phyloP scores from a whole-genome alignment of 2,888 invertebrate genomes.

The Apodemia zela region DNA sequence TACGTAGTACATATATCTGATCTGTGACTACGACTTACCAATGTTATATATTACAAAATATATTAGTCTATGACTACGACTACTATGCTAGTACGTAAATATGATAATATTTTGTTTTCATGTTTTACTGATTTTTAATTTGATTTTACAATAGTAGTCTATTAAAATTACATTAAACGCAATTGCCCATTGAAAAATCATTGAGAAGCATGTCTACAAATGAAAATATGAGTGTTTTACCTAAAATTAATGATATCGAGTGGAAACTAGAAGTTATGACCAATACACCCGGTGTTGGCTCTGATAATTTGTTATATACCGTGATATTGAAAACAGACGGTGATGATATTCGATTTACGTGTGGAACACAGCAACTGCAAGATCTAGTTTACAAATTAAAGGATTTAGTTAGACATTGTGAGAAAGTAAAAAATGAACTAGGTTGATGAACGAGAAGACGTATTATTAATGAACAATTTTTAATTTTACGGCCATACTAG shows the following conservation, averaged over 20 bases:
- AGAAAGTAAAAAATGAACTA: slow-evolving; percentile 68
- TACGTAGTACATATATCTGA: too few relatives aligned
- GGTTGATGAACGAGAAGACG: slow-evolving; percentile 34
- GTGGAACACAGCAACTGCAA: slow-evolving; percentile 82
- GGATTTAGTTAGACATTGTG: slow-evolving; percentile 82
- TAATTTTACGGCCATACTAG: neutral
- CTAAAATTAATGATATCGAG: slow-evolving; percentile 78
- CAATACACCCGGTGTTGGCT: slow-evolving; percentile 59
- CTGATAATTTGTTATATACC: slow-evolving; percentile 67
- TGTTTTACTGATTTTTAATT: neutral
- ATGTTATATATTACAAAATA: too few relatives aligned
- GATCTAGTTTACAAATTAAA: slow-evolving; percentile 84
- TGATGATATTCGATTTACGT: slow-evolving; percentile 79
- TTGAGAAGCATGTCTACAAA: slow-evolving; percentile 13
- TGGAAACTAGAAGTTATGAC: slow-evolving; percentile 81
- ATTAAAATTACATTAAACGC: neutral
- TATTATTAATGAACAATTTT: neutral
- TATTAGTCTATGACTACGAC: too few relatives aligned
- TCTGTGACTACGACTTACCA: too few relatives aligned
- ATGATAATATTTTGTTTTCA: neutral
- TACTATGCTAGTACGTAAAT: too few relatives aligned
- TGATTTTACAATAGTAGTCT: neutral
- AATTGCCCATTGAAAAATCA: neutral
- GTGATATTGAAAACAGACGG: slow-evolving; percentile 66
- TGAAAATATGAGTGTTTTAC: slow-evolving; percentile 45